phyloP scores from a whole-genome alignment of 1,140 invertebrate species.

The Drosophila parabipectinata region DNA sequence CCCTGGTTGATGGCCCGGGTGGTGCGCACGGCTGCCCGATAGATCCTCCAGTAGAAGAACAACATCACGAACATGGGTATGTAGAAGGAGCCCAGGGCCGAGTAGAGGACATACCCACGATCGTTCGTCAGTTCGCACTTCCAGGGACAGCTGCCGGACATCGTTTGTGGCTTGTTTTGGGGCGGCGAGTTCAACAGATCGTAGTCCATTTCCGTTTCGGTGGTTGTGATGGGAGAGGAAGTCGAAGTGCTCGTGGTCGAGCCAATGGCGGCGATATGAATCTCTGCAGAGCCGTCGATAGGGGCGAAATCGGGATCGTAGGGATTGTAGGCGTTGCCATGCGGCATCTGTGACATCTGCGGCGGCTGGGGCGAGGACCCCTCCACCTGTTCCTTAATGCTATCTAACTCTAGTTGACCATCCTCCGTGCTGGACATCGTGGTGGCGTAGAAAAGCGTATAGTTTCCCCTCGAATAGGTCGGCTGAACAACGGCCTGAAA shows the following conservation, averaged over 20 bases:
- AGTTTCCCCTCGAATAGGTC: slow-evolving; percentile 81
- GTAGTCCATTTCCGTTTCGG: slow-evolving; percentile 46
- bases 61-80: slow-evolving; percentile 97
- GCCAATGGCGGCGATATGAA: slow-evolving; percentile 54
- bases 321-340: slow-evolving; percentile 70
- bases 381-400: slow-evolving; percentile 61
- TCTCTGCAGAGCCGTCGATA: slow-evolving; percentile 63
- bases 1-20: slow-evolving; percentile 90
- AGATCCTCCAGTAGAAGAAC: slow-evolving; percentile 95
- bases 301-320: slow-evolving; percentile 73
- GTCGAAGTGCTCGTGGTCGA: slow-evolving; percentile 24
- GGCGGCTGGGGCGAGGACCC: slow-evolving; percentile 6
- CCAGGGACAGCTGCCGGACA: slow-evolving; percentile 89
- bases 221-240: neutral
- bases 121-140: slow-evolving; percentile 96
- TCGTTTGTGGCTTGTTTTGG: slow-evolving; percentile 33
- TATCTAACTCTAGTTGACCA: slow-evolving; percentile 71
- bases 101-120: slow-evolving; percentile 94
- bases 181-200: slow-evolving; percentile 44
- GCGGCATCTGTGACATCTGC: neutral
- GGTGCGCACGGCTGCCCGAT: slow-evolving; percentile 91
- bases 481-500: slow-evolving; percentile 71
- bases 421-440: slow-evolving; percentile 74
- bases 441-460: slow-evolving; percentile 82
- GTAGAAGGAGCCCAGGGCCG: slow-evolving; percentile 96